These are phyloP conservation scores for Phlogophora meticulosa DNA, from an alignment of 2,888 invertebrate genomes.

Conservation along the genomic window DNA sequence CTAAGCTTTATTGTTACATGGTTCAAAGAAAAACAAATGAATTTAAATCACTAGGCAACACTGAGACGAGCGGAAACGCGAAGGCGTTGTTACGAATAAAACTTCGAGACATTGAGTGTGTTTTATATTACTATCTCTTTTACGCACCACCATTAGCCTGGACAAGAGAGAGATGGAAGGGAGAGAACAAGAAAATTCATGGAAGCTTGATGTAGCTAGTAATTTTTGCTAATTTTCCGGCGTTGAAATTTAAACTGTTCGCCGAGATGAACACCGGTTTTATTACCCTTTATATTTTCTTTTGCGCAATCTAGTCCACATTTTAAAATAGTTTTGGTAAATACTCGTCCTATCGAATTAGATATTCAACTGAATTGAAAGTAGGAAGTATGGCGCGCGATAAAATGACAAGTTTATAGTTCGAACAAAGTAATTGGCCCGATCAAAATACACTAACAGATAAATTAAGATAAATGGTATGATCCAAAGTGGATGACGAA, in stretches of 20 bases:
- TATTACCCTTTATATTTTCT: constrained; percentile 50
- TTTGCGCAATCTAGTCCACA: constrained; percentile 37
- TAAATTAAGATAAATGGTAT: constrained; percentile 44
- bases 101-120: constrained; percentile 61
- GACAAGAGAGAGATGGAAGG: constrained; percentile 49
- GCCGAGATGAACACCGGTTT: constrained; percentile 45
- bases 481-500: constrained; percentile 49
- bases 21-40: constrained; percentile 75
- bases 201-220: constrained; percentile 60
- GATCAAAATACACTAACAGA: constrained; percentile 35
- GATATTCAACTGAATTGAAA: constrained; percentile 21
- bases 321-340: constrained; percentile 18
- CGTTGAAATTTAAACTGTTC: constrained; percentile 49
- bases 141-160: constrained; percentile 40
- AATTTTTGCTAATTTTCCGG: constrained; percentile 57
- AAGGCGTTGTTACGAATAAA: constrained; percentile 69
- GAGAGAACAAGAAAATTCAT: constrained; percentile 61
- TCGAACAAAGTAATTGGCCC: constrained; percentile 33
- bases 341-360: constrained; percentile 7
- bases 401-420: constrained; percentile 39
- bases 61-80: constrained; percentile 68
- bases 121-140: constrained; percentile 60
- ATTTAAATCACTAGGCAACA: constrained; percentile 72
- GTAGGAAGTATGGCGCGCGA: constrained; percentile 2
- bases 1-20: constrained; percentile 77